Evolutionary conservation across 2,888 invertebrate genomes (phyloP).

Genomic region (Cantharis rufa): DNA sequence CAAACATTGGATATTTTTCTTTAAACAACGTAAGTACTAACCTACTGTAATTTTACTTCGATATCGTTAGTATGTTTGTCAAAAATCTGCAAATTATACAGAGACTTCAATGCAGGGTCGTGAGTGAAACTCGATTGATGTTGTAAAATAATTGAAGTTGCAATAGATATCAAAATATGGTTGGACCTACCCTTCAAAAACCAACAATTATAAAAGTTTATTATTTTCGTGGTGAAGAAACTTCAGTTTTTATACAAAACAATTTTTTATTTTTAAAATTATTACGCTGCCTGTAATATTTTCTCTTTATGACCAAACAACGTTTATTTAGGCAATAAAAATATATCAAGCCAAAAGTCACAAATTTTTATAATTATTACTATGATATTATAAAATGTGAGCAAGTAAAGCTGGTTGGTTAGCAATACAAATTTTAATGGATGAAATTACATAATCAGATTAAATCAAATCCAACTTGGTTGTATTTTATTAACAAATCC

Average conservation of each 20-base stretch:
- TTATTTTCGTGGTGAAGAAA: background rate
- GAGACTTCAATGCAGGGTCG: constrained; percentile 39
- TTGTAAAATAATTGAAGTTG: background rate
- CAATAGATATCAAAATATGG: background rate
- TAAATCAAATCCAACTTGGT: background rate
- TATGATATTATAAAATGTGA: background rate
- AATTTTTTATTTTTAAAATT: background rate
- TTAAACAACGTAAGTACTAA: background rate
- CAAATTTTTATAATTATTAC: background rate
- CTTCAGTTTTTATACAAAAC: background rate
- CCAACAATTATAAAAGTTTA: background rate
- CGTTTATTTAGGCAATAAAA: background rate
- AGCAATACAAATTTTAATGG: background rate
- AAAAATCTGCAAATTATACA: background rate
- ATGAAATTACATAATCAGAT: background rate
- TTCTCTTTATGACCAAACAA: background rate
- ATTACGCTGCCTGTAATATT: background rate
- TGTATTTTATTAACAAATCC: background rate
- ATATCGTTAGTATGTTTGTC: background rate
- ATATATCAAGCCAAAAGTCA: background rate
- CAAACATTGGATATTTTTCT: constrained; percentile 24
- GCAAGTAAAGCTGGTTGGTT: background rate
- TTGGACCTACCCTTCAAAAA: background rate
- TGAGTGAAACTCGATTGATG: constrained; percentile 35
- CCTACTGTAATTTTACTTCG: background rate